Conservation (phyloP, 2,113 vertebrate species). For the Esox niger region DNA sequence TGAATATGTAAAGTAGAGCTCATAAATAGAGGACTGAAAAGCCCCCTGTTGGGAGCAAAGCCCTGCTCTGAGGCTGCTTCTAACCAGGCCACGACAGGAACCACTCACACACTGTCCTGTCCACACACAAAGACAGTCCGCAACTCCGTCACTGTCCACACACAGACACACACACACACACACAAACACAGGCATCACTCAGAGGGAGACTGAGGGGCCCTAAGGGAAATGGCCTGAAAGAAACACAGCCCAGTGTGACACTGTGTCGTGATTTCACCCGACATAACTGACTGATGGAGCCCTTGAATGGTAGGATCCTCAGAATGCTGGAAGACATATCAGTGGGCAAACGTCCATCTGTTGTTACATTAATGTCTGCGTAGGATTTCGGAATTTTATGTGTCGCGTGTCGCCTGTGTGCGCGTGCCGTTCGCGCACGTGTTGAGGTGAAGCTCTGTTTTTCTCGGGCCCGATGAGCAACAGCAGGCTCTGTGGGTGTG, state of each 20-base stretch:
- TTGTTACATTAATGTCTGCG: not conserved
- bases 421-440: slow-evolving; percentile 1
- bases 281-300: not conserved
- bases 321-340: not conserved
- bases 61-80: slow-evolving; percentile 54
- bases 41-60: slow-evolving; percentile 62
- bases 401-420: slow-evolving; percentile 13
- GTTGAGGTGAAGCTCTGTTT: slow-evolving; percentile 33
- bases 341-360: not conserved
- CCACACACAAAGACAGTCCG: slow-evolving; percentile 13
- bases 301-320: not conserved
- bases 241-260: slow-evolving; percentile 42
- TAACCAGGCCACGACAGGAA: slow-evolving; percentile 18
- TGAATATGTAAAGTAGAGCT: slow-evolving; percentile 77
- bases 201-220: slow-evolving; percentile 40
- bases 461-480: slow-evolving; percentile 26
- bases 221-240: slow-evolving; percentile 60
- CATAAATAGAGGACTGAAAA: slow-evolving; percentile 73
- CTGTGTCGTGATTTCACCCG: slow-evolving; percentile 28
- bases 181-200: slow-evolving; percentile 31
- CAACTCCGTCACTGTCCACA: slow-evolving; percentile 2
- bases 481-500: slow-evolving; percentile 11
- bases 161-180: slow-evolving; percentile 12
- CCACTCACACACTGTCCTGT: slow-evolving; percentile 37
- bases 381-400: not conserved